phyloP scores from a whole-genome alignment of 2,888 invertebrate species.

The Papilio demoleus region DNA sequence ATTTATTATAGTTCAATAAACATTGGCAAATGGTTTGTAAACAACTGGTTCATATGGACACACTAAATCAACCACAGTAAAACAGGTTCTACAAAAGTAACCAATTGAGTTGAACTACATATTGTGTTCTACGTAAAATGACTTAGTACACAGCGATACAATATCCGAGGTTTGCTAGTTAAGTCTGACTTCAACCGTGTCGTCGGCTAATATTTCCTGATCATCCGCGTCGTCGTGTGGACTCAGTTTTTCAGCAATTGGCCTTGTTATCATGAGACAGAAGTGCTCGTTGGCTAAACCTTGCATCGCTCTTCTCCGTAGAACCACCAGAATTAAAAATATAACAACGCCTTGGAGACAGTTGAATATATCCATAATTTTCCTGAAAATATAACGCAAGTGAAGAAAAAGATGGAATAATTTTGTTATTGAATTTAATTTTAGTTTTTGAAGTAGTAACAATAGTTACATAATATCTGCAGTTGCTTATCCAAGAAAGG shows the following conservation, averaged over 20 bases:
- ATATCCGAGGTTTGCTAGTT: conserved; percentile 59
- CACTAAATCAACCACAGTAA: not conserved
- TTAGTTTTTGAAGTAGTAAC: not conserved
- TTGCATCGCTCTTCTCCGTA: conserved; percentile 81
- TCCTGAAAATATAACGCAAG: conserved; percentile 79
- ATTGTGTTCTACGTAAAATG: not conserved
- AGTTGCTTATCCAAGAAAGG: not conserved
- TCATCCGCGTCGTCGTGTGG: conserved; percentile 74
- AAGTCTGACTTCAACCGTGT: conserved; percentile 75
- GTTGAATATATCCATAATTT: conserved; percentile 85
- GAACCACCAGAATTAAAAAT: conserved; percentile 84
- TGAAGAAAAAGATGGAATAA: too few species aligned
- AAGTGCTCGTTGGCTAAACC: conserved; percentile 75
- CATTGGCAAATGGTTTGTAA: too few species aligned
- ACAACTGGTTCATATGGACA: too few species aligned
- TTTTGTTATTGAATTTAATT: too few species aligned
- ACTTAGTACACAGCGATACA: conserved; percentile 23
- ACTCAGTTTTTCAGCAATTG: conserved; percentile 67
- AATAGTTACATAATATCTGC: not conserved
- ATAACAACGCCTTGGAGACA: conserved; percentile 86
- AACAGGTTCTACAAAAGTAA: not conserved
- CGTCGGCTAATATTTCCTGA: conserved; percentile 68
- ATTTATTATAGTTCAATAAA: not conserved
- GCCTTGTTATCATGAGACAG: conserved; percentile 61
- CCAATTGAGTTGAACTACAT: conserved; percentile 1